Evolutionary conservation across 1,140 invertebrate species (phyloP).

Genomic region (Thaumetopoea pityocampa): DNA sequence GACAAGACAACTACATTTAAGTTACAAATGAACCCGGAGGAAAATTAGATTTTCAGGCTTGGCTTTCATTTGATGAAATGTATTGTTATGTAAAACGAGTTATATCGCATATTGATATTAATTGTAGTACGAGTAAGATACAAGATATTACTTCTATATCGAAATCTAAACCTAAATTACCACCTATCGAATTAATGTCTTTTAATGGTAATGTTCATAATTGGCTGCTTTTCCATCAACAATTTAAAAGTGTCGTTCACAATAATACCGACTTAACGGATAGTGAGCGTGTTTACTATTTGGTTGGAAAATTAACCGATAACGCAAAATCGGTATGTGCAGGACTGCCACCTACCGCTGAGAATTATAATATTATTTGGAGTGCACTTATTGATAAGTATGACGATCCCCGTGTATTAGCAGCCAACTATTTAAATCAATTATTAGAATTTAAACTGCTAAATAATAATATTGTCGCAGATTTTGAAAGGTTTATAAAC

Average conservation of each 20-base stretch:
- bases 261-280: conserved; percentile 9
- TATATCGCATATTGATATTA: neutral
- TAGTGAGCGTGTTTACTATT: conserved; percentile 12
- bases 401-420: conserved; percentile 4
- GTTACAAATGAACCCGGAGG: neutral
- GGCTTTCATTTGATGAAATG: neutral
- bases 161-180: conserved; percentile 1
- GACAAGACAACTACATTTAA: neutral
- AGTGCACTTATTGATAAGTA: conserved; percentile 8
- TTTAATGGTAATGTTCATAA: conserved; percentile 14
- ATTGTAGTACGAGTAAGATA: neutral
- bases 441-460: conserved; percentile 22
- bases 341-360: conserved; percentile 9
- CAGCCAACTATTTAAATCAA: neutral
- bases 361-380: conserved; percentile 12
- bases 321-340: conserved; percentile 11
- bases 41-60: neutral
- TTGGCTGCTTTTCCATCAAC: conserved; percentile 12
- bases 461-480: conserved; percentile 2
- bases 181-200: conserved; percentile 1
- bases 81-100: neutral
- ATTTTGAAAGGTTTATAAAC: no score
- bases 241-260: conserved; percentile 9
- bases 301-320: conserved; percentile 12
- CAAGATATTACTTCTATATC: neutral